A percentile compares a stretch with the other conserved stretches of the same genome.
Conservation (phyloP, 2,113 vertebrate species). For the Cavia porcellus region DNA sequence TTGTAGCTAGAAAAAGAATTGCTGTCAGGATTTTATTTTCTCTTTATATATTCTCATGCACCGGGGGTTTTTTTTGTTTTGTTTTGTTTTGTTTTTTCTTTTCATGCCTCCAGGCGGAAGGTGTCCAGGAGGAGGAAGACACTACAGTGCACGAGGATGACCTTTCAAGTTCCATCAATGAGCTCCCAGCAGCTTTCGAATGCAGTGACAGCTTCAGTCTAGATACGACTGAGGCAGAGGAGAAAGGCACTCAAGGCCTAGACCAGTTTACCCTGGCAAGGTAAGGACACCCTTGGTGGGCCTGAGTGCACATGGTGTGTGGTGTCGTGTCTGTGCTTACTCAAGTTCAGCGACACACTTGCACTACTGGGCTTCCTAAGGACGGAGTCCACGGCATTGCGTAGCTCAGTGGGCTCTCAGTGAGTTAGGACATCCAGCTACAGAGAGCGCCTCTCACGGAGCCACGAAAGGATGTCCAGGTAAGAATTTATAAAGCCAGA, state of each 20-base stretch:
- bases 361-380: not conserved
- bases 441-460: not conserved
- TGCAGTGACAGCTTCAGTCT: conserved; percentile 91
- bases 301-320: fast-evolving
- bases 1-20: not conserved
- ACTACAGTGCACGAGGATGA: conserved; percentile 90
- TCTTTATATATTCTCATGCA: not conserved
- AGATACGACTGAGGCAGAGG: conserved; percentile 90
- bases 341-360: not conserved
- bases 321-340: too few species aligned
- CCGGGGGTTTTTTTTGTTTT: not conserved
- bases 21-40: not conserved
- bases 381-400: not conserved
- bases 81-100: not conserved
- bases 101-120: conserved; percentile 85
- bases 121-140: conserved; percentile 91
- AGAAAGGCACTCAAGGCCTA: conserved; percentile 88
- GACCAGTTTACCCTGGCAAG: conserved; percentile 92
- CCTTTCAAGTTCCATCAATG: conserved; percentile 91
- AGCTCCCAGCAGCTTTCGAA: conserved; percentile 91
- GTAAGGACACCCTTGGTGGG: conserved; percentile 82
- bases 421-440: not conserved
- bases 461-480: not conserved
- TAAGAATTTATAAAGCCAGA: not conserved
- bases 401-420: not conserved